A percentile compares a stretch with the other conserved stretches of the same genome.
Evolutionary conservation across 1,140 invertebrate genomes (phyloP).

Genomic region (Lordiphosa mommai): DNA sequence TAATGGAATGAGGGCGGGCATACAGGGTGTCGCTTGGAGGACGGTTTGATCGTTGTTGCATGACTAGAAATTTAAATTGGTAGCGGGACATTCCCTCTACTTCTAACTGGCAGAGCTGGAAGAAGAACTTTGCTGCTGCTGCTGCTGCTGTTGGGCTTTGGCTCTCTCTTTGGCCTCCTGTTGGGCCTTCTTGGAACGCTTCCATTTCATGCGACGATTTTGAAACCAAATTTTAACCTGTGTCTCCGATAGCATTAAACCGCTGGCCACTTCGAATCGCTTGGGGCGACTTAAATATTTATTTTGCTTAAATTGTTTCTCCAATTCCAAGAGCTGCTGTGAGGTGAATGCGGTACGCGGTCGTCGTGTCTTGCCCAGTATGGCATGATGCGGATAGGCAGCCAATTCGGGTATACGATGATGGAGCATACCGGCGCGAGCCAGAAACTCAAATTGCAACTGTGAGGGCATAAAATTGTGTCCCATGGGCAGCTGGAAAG

Average conservation of each 20-base stretch:
- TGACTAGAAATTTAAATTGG: constrained; percentile 43
- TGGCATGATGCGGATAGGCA: constrained; percentile 83
- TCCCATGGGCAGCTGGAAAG: constrained; percentile 66
- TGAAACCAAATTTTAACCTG: constrained; percentile 99
- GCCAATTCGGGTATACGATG: constrained; percentile 88
- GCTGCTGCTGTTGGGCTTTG: constrained; percentile 69
- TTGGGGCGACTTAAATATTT: constrained; percentile 99
- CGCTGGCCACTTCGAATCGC: constrained; percentile 98
- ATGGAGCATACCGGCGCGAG: constrained; percentile 91
- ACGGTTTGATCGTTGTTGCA: constrained; percentile 35
- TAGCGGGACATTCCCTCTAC: constrained; percentile 7
- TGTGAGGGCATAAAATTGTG: constrained; percentile 84
- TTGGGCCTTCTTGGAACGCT: constrained; percentile 95
- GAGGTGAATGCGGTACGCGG: constrained; percentile 98
- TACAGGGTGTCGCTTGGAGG: constrained; percentile 61
- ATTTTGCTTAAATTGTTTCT: constrained; percentile 99
- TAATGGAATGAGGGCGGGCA: constrained; percentile 29
- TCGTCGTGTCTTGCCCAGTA: constrained; percentile 96
- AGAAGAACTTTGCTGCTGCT: constrained; percentile 42
- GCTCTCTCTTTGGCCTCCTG: constrained; percentile 83
- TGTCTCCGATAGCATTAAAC: constrained; percentile 98
- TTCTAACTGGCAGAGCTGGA: constrained; percentile 42
- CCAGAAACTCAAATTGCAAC: constrained; percentile 91
- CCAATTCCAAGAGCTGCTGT: constrained; percentile 97
- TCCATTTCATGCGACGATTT: constrained; percentile 97